Evolutionary conservation across 2,113 vertebrate species (phyloP), one percentile per base, ranked within the genome.

Genomic region (Corythornis cristatus): DNA sequence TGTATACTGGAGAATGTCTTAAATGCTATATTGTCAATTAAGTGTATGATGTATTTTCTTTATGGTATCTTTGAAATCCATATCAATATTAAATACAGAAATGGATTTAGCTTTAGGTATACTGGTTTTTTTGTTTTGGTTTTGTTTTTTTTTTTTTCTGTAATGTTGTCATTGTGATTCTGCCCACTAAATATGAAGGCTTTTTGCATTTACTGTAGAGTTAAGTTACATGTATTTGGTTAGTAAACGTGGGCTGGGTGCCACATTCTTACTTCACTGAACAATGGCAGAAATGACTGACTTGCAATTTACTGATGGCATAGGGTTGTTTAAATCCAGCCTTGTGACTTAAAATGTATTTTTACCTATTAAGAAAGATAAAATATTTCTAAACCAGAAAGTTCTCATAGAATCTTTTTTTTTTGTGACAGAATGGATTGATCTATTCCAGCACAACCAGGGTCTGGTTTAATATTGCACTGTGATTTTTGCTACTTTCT

Each of bases 321-420:
- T 56, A 22, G 77, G 45, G 33, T 58, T 53, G 33, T 58, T 53
- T 48, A 61, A 78, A 40, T 33, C 77, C 58, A 76, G 50, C 54
- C 50, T 54, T 83, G 81, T 83, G 70, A 86, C 46, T 73, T 56
- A 21, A 43, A 61, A 40, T 83, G 62, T 86, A 83, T 83, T 91
- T 91, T 89, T 83, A 68, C 53, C 48, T 83, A 25, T 68, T 76
- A 58, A 77, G 81, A 83, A 62, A 67, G 90, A 90, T 86, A 88
- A 90, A 94, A 17, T 56, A 68, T 81, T 91, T 78, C 65, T 81
- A 56, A 81, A 76, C 0, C 35, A 72, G 35, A n/a, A 64, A 43
- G 28, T 58, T 90, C 53, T 88, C 25, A 1, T 23, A 28, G 58
- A 62, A n/a, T 83, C 68, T 74, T 81, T 81, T 46, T 40, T 74